phyloP scores from a whole-genome alignment of 2,888 invertebrate species.

The Brenthis ino region DNA sequence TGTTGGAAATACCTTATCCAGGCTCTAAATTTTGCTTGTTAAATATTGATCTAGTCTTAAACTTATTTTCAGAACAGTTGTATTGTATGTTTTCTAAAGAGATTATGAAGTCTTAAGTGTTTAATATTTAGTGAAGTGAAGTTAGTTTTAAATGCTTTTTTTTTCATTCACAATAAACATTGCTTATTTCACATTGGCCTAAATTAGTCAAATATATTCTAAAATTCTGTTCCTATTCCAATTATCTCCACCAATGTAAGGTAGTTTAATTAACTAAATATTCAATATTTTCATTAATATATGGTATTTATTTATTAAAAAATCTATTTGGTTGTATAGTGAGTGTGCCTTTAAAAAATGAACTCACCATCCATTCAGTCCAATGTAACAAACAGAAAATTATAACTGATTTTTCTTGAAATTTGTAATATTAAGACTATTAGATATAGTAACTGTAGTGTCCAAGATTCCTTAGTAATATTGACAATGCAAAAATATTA shows the following conservation, averaged over 20 bases:
- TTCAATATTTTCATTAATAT: slow-evolving; percentile 13
- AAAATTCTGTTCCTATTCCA: slow-evolving; percentile 38
- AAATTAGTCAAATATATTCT: slow-evolving; percentile 35
- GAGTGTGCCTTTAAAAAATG: slow-evolving; percentile 71
- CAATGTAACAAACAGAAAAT: slow-evolving; percentile 45
- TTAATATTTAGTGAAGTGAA: slow-evolving; percentile 38
- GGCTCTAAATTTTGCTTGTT: slow-evolving; percentile 41
- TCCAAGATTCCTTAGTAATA: slow-evolving; percentile 38
- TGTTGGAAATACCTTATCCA: slow-evolving; percentile 33
- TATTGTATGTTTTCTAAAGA: slow-evolving; percentile 37
- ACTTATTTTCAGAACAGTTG: slow-evolving; percentile 43
- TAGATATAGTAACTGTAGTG: slow-evolving; percentile 40
- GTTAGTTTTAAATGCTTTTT: slow-evolving; percentile 27
- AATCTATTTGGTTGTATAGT: slow-evolving; percentile 44
- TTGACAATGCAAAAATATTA: slow-evolving; percentile 34
- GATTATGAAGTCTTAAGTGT: slow-evolving; percentile 36
- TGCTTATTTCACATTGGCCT: slow-evolving; percentile 29
- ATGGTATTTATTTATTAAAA: slow-evolving; percentile 46
- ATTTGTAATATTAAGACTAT: slow-evolving; percentile 46
- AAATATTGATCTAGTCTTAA: slow-evolving; percentile 47
- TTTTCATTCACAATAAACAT: slow-evolving; percentile 24
- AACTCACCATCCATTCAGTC: slow-evolving; percentile 66
- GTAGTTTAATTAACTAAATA: slow-evolving; percentile 24
- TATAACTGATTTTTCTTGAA: slow-evolving; percentile 44
- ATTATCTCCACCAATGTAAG: slow-evolving; percentile 31